Evolutionary conservation across 92 coral and sea anemone species (phyloP).

Genomic region (Pocillopora meandrina): DNA sequence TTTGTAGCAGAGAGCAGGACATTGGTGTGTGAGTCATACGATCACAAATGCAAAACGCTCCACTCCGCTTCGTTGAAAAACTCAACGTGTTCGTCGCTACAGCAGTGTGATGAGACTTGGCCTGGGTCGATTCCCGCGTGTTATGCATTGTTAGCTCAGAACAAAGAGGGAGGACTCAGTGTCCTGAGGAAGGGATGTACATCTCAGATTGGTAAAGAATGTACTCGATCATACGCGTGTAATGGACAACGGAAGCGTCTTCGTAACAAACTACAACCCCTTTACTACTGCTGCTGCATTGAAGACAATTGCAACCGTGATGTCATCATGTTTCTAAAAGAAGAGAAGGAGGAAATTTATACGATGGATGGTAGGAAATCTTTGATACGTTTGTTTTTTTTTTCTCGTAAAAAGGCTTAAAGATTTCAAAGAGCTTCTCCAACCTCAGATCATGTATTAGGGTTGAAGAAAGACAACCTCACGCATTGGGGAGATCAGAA

Average conservation of each 20-base stretch:
- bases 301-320: slow-evolving; percentile 14
- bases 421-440: too few species aligned
- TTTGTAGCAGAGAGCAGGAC: neutral
- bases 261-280: neutral
- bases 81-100: slow-evolving; percentile 9
- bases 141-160: slow-evolving; percentile 15
- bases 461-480: too few species aligned
- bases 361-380: neutral
- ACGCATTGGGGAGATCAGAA: too few species aligned
- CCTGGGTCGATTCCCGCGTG: slow-evolving; percentile 2
- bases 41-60: neutral
- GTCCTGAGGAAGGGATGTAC: neutral
- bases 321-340: slow-evolving; percentile 4
- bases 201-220: neutral
- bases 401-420: neutral
- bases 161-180: neutral
- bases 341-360: neutral
- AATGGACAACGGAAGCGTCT: neutral
- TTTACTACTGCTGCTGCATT: slow-evolving; percentile 11
- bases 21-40: slow-evolving; percentile 16
- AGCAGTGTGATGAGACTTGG: neutral
- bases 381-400: neutral
- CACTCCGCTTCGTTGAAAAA: neutral
- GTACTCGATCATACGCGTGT: slow-evolving; percentile 1
- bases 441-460: too few species aligned